Evolutionary conservation across 1,140 invertebrate genomes (phyloP).

Genomic region (Zaprionus kolodkinae): DNA sequence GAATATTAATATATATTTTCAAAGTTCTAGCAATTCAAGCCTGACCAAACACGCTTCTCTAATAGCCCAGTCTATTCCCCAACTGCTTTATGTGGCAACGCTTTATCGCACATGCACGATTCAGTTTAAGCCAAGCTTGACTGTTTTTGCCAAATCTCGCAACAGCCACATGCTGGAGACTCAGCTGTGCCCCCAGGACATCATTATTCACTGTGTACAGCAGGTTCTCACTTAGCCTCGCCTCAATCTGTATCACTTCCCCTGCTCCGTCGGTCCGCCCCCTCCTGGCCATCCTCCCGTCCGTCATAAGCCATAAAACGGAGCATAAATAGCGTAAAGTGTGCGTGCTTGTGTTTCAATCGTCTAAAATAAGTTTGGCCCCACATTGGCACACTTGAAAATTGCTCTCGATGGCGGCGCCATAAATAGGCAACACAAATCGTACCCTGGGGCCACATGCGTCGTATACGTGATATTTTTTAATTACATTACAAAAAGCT

Average conservation of each 20-base stretch:
- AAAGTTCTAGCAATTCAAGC: too few species aligned
- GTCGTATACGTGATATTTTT: conserved; percentile 81
- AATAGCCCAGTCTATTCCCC: too few species aligned
- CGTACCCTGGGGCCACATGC: conserved; percentile 66
- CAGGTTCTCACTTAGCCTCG: not conserved
- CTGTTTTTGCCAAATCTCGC: conserved; percentile 3
- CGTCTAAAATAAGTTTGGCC: conserved; percentile 41
- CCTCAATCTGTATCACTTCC: not conserved
- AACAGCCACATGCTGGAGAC: conserved; percentile 23
- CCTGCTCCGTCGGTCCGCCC: too few species aligned
- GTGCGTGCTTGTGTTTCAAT: conserved; percentile 43
- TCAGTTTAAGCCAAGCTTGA: conserved; percentile 8
- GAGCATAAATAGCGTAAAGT: conserved; percentile 37
- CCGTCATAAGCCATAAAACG: conserved; percentile 44
- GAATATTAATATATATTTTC: too few species aligned
- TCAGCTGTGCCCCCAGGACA: conserved; percentile 25
- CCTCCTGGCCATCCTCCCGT: not conserved
- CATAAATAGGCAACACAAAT: conserved; percentile 70
- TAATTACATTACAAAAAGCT: conserved; percentile 70
- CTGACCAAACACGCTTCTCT: too few species aligned
- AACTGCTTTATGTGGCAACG: too few species aligned
- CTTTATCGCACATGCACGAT: not conserved
- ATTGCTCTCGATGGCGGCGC: conserved; percentile 26
- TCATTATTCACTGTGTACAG: conserved; percentile 36
- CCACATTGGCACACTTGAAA: conserved; percentile 27